Base-by-base conservation (phyloP, 2,888 invertebrate genomes). In the Cephus sareptanus region DNA sequence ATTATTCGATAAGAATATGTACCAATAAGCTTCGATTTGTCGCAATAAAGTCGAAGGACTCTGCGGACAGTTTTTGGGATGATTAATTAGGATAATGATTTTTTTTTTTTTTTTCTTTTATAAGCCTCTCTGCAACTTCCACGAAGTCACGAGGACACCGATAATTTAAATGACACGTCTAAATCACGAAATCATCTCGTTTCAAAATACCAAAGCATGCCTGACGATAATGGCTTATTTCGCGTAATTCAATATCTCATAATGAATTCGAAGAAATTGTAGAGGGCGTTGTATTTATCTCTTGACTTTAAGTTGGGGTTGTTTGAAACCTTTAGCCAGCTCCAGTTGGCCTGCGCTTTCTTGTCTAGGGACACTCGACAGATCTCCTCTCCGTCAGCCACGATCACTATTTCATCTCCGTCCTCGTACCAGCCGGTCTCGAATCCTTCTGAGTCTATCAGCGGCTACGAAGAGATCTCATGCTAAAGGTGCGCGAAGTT, bases 261-360 rank as follows among this genome's bases (percentile, higher is more conserved):
- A 56, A 56, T 23, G 56, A 56, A 23, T 78, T 69, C 75, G 73
- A 75, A 69, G 35, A 30, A 78, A 73, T 78, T 71, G 73, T 73
- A 73, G 73, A 78, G 37, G 75, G 30, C 56, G 31, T 35, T 33
- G 69, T 75, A 75, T 76, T 73, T 76, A 75, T 78, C 75, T 76
- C 34, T 75, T 37, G 77, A 78, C 73, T 73, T 78, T 35, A 56
- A 71, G 69, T 78, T 78, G 75, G 73, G 30, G 69, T 77, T 34
- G 70, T 69, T 81, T 76, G 78, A 85, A 85, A 95, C 94, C 94
- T 94, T 94, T 92, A 94, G 92, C 95, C 94, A 94, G 92, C 93
- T 94, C 94, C 94, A 94, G 92, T 94, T 93, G 89, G 93, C 92
- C 91, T 93, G 93, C 91, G 93, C 93, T 91, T 93, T 93, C 92